These are phyloP conservation scores for Rhadinocentrus ornatus DNA, from an alignment of 2,797 vertebrate genomes.

Conservation along the genomic window DNA sequence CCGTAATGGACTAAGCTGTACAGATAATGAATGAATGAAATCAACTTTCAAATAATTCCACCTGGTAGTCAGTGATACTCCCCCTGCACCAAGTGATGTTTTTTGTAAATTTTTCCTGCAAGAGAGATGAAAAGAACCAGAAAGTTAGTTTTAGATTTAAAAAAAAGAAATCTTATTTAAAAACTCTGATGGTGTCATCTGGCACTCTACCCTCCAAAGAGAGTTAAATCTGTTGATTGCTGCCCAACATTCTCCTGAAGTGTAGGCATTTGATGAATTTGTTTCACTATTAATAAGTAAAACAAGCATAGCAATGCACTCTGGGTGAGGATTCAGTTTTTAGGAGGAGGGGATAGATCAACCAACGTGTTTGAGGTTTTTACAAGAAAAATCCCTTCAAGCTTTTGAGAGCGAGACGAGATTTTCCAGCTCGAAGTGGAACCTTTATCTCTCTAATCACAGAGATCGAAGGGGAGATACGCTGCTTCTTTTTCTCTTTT, in stretches of 20 bases:
- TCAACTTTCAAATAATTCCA: no score
- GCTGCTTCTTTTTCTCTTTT: background rate
- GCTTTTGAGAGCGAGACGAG: slow-evolving; percentile 49
- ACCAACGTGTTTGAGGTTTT: slow-evolving; percentile 32
- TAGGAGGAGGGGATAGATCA: slow-evolving; percentile 17
- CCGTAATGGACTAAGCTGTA: no score
- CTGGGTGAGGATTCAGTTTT: slow-evolving; percentile 18
- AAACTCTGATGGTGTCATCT: background rate
- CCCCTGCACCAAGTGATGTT: no score
- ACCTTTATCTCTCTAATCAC: slow-evolving; percentile 55
- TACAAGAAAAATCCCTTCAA: slow-evolving; percentile 43
- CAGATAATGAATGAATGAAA: no score
- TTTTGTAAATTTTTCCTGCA: background rate
- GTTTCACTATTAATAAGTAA: slow-evolving; percentile 38
- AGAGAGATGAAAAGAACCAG: no score
- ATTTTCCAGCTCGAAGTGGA: slow-evolving; percentile 55
- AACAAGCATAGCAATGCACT: slow-evolving; percentile 3
- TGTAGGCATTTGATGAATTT: no score
- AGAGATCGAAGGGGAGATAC: slow-evolving; percentile 48
- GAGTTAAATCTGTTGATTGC: no score
- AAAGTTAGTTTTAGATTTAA: no score
- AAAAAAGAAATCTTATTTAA: no score
- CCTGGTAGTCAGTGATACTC: background rate
- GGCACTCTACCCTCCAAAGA: no score
- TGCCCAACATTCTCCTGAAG: no score